These are phyloP conservation scores for Falco punctatus DNA, from an alignment of 2,113 vertebrate genomes.

Conservation along the genomic window DNA sequence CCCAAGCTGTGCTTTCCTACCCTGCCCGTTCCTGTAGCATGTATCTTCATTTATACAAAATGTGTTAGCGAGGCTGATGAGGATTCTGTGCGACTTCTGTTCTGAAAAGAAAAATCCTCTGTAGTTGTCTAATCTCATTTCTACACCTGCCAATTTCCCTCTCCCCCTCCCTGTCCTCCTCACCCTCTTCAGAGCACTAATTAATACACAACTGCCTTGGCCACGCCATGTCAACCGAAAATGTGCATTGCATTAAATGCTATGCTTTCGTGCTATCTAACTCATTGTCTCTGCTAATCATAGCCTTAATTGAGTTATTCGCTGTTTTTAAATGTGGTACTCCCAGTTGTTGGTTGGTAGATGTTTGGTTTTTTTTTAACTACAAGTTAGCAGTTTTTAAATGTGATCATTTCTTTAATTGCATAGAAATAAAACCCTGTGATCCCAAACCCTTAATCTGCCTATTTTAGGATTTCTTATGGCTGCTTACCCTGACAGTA, in stretches of 20 bases:
- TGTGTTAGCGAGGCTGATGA: background rate
- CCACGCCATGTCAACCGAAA: conserved; percentile 24
- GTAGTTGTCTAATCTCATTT: conserved; percentile 65
- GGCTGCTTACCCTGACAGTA: conserved; percentile 48
- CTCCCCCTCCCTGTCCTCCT: background rate
- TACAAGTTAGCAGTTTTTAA: conserved; percentile 46
- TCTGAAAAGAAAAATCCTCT: conserved; percentile 13
- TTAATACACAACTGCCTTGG: conserved; percentile 54
- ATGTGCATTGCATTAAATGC: conserved; percentile 33
- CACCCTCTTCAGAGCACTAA: conserved; percentile 38
- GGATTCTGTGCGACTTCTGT: background rate
- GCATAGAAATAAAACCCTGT: conserved; percentile 50
- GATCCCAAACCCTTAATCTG: conserved; percentile 62
- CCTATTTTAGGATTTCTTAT: conserved; percentile 59
- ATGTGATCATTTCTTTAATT: conserved; percentile 49
- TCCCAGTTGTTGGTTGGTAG: background rate
- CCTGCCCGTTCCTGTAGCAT: background rate
- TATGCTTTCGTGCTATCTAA: conserved; percentile 4
- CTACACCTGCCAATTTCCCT: conserved; percentile 64
- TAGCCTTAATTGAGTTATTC: conserved; percentile 51
- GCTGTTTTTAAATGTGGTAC: conserved; percentile 1
- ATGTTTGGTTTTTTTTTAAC: background rate
- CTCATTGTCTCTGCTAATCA: conserved; percentile 65
- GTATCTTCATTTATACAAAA: background rate
- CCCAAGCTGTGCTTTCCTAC: background rate